Evolutionary conservation across 2,888 invertebrate species (phyloP), one percentile per base, ranked within the genome.

Genomic region (Platycheirus rosarum): DNA sequence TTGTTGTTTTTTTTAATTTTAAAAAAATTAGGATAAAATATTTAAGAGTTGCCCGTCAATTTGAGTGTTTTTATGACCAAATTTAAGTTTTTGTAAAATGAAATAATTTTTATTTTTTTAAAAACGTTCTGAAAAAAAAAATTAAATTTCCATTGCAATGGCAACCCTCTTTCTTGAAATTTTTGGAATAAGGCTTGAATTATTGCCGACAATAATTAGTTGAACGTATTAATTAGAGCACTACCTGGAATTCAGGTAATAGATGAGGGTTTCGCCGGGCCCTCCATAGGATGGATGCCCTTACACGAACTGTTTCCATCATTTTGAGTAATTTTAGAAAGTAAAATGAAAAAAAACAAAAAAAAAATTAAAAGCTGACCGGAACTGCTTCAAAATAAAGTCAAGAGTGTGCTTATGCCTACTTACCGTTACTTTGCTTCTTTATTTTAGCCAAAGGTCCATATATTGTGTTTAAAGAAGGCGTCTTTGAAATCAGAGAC

Each of bases 171-270:
- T 26, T 16, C 3, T 13, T 7, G n/a, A n/a, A 11, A 35, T 23
- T 37, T 51, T 3, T 3, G 11, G 35, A 40, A 40, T 23, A 11
- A 14, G 2, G 5, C 46, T 29, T 16, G 32, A 63, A 66, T 51
- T 71, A 53, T 40, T 35, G 42, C 60, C 66, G 20, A 16, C 75
- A 65, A 49, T 70, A 75, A 65, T 63, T 18, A n/a, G 63, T n/a
- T n/a, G 65, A 65, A 76, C 65, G 75, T 76, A 65, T 80, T 80
- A 80, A 80, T 80, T 76, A 75, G 32, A 44, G 49, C 23, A 5
- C 13, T 9, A 48, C 53, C 29, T 63, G 18, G 32, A 60, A 62
- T 46, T 40, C 11, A 49, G 29, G 11, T 53, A 32, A 42, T 44
- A 32, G 5, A 37, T 23, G 20, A 14, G 16, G 32, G 7, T 3